phyloP scores from a whole-genome alignment of 2,113 vertebrate genomes.

The Riparia riparia region DNA sequence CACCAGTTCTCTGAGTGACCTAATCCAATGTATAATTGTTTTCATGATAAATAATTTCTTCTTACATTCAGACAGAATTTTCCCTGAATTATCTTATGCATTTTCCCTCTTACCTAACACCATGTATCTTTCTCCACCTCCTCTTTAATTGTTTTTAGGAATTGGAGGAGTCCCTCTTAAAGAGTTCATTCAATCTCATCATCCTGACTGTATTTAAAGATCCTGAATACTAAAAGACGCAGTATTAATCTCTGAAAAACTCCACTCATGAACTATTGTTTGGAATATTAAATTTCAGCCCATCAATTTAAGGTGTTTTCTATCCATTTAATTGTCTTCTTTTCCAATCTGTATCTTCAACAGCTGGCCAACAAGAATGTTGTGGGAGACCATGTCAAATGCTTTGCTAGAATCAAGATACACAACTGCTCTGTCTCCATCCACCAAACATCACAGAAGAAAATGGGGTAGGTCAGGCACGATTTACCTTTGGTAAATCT shows the following conservation, averaged over 20 bases:
- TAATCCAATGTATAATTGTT: background rate
- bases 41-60: background rate
- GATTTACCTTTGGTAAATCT: background rate
- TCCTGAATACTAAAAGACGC: background rate
- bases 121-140: background rate
- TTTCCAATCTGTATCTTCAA: background rate
- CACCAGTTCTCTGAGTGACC: background rate
- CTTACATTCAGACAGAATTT: background rate
- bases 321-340: background rate
- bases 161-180: background rate
- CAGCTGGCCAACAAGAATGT: background rate
- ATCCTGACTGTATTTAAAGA: fast-evolving
- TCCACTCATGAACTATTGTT: background rate
- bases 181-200: background rate
- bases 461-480: fast-evolving
- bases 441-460: background rate
- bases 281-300: background rate
- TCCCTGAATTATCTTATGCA: background rate
- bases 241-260: background rate
- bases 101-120: background rate
- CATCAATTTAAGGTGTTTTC: background rate
- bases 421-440: background rate
- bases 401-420: background rate
- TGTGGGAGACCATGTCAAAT: background rate
- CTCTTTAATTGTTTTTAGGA: background rate